Base-by-base conservation (phyloP, 2,113 vertebrate genomes). In the Sceloporus tristichus region DNA sequence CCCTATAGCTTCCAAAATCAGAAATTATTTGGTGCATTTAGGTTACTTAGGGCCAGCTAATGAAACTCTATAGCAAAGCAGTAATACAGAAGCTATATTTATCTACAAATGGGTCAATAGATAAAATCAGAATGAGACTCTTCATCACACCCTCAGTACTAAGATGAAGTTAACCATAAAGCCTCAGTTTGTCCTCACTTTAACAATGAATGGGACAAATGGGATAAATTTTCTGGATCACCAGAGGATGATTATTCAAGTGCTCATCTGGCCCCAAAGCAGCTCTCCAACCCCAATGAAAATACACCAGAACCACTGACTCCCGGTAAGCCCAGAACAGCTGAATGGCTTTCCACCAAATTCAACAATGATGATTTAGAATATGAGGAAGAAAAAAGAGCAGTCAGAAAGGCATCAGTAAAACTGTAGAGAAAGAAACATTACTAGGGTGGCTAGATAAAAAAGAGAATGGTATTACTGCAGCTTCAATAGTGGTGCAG, bases 281-380 rank as follows among this genome's bases (percentile, higher is more conserved):
- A 99, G 97, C 93, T 99, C 99, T 79, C 98, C 98, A 11, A 99
- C 96, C 0, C 98, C 99, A 0, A 99, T 98, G 95, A 99, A 99
- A 62, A 99, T 91, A 71, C 99, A 99, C 98, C 99, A 99, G 91
- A 99, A 94, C 99, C 99, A 99, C 93, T 99, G 99, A 94, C 98
- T 97, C 82, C 99, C 95, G 87, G 95, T 98, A 91, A 99, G 97
- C 2, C 96, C 97, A 0, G 98, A 98, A 93, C 99, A 99, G 82
- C 98, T 99, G 97, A 99, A 99, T 0, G 98, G 99, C 90, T 98
- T 99, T 68, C 99, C 99, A 85, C 99, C 99, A 1, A 99, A 98
- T 92, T 99, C 98, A 92, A 99, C 98, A 0, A 99, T 99, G 94
- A 99, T 5, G 84, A 99, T 98, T 99, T 99, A 79, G 23, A 87